Conservation (phyloP, 2,888 invertebrate species). For the Nebria salina region DNA sequence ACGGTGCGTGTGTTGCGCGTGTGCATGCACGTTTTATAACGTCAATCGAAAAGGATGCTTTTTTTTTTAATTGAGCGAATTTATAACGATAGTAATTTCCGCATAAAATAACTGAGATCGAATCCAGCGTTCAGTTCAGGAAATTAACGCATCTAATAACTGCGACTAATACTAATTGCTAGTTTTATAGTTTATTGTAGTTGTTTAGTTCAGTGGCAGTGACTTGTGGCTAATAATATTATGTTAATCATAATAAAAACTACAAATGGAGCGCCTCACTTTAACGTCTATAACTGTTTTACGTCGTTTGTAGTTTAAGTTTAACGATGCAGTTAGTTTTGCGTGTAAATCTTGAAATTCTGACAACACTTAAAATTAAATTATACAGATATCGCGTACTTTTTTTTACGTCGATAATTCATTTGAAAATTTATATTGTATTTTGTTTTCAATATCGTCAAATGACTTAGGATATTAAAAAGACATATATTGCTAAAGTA, state of each 20-base stretch:
- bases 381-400: too few species aligned
- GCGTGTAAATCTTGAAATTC: too few species aligned
- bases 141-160: background rate
- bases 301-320: background rate
- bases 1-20: background rate
- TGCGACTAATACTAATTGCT: background rate
- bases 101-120: background rate
- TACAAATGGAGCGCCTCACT: background rate
- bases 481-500: too few species aligned
- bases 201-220: too few species aligned
- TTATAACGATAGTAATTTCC: conserved; percentile 36
- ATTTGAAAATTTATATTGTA: too few species aligned
- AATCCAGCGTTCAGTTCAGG: background rate
- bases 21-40: background rate
- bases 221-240: background rate
- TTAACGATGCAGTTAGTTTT: too few species aligned
- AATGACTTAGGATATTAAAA: too few species aligned
- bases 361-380: too few species aligned
- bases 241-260: background rate
- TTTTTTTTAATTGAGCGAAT: conserved; percentile 38
- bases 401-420: too few species aligned
- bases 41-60: conserved; percentile 27
- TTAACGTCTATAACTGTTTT: background rate
- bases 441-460: too few species aligned
- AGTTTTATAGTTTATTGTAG: background rate